Base-by-base conservation (phyloP, 2,888 invertebrate genomes). In the Pseudoips prasinana region DNA sequence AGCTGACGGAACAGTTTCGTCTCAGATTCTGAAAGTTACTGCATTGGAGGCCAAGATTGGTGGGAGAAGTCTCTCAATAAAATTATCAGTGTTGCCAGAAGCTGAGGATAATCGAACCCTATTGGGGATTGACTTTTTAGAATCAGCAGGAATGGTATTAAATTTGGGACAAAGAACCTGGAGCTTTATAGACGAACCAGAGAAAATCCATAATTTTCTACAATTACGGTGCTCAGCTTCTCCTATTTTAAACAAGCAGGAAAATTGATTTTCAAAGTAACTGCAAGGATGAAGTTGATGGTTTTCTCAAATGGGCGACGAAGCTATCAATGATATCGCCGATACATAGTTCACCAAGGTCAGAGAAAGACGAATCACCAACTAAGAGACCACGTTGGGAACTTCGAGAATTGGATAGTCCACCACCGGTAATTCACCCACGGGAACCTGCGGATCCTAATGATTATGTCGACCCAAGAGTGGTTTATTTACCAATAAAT, bases 401-500 rank as follows among this genome's bases (percentile, higher is more conserved):
- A 1, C 7, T 29, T 7, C 22, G 8, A 1, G 20, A 22, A 29
- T 7, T 29, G 11, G 29, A 14, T 2, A 22, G 14, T 1, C 29
- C 22, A 1, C 29, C 29, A 6, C n/a, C 11, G 1, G 22, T 14
- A 8, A 6, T 14, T 1, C 29, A 22, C 8, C 29, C 22, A 8
- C 1, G 29, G 1, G 29, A 29, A 22, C 29, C 29, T 11, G 22
- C 29, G 1, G 29, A 29, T 1, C 5, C 9, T 1, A n/a, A 22
- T 10, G 22, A 22, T 5, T 8, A 11, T 14, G 22, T 14, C 7
- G 29, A 29, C 14, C 29, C 29, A 5, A 22, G 29, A n/a, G 14
- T 29, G 22, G 7, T 8, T 8, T 22, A 22, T 22, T 1, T 29
- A 29, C 11, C 11, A 22, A 29, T 29, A 29, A 29, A 29, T n/a